phyloP scores from a whole-genome alignment of 1,140 invertebrate genomes.

The Dendroctonus ponderosae region DNA sequence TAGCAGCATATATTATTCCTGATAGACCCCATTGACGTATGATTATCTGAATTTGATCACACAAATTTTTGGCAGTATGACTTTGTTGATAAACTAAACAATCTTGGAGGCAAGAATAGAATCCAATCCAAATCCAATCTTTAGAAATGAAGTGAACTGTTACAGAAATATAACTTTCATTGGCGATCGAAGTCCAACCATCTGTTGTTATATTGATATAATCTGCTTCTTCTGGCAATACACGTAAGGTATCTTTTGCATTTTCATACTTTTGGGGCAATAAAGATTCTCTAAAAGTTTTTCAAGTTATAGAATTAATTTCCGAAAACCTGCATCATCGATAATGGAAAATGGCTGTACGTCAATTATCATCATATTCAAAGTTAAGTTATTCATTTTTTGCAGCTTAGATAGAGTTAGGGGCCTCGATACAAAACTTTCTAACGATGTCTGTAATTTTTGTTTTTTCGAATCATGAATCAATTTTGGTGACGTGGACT shows the following conservation, averaged over 20 bases:
- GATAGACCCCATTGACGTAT: slow-evolving; percentile 4
- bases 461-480: not conserved
- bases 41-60: slow-evolving; percentile 4
- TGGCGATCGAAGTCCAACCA: slow-evolving; percentile 7
- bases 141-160: slow-evolving; percentile 14
- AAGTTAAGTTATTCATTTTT: slow-evolving; percentile 14
- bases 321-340: slow-evolving; percentile 9
- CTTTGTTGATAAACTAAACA: not conserved
- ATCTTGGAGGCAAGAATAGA: not conserved
- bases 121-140: slow-evolving; percentile 1
- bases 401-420: not conserved
- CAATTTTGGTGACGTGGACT: not conserved
- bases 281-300: slow-evolving; percentile 6
- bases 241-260: not conserved
- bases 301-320: slow-evolving; percentile 4
- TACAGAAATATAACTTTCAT: slow-evolving; percentile 4
- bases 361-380: slow-evolving; percentile 15
- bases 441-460: not conserved
- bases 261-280: not conserved
- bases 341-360: slow-evolving; percentile 14
- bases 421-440: not conserved
- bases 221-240: not conserved
- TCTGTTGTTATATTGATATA: not conserved
- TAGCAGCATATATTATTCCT: slow-evolving; percentile 10
- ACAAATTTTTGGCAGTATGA: slow-evolving; percentile 8